A percentile compares a stretch with the other conserved stretches of the same genome.
These are phyloP conservation scores for Polypterus bichir DNA, from an alignment of 2,113 vertebrate species.

Conservation along the genomic window DNA sequence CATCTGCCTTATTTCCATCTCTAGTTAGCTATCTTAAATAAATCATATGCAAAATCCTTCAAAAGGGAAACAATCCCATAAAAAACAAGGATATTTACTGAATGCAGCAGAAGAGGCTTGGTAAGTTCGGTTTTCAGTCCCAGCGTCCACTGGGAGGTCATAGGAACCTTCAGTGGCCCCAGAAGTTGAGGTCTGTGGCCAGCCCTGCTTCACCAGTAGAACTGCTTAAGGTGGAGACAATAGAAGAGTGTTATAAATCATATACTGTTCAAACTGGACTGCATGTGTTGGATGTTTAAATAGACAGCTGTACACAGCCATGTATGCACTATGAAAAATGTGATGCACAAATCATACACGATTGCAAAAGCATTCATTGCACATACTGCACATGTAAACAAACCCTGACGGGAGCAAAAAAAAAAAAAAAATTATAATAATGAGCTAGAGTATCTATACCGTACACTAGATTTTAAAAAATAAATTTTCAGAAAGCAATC, in stretches of 20 bases:
- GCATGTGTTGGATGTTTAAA: not conserved
- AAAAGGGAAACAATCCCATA: not conserved
- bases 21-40: too few species aligned
- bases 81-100: constrained; percentile 60
- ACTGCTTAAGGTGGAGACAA: constrained; percentile 60
- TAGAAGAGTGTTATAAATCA: constrained; percentile 52
- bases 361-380: too few species aligned
- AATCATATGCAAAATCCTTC: too few species aligned
- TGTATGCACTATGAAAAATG: not conserved
- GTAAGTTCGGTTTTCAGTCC: constrained; percentile 74
- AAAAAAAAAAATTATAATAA: too few species aligned
- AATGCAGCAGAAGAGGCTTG: constrained; percentile 78
- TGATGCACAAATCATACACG: too few species aligned
- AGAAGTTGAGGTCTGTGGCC: constrained; percentile 70
- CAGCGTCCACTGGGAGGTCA: constrained; percentile 77
- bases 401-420: too few species aligned
- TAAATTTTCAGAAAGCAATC: too few species aligned
- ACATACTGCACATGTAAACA: too few species aligned
- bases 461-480: too few species aligned
- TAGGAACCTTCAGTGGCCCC: constrained; percentile 75
- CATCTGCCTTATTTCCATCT: too few species aligned
- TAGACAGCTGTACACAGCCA: not conserved
- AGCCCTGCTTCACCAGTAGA: constrained; percentile 83
- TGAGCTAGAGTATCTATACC: too few species aligned
- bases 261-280: not conserved